These are phyloP conservation scores for Calliphora vomitoria DNA, from an alignment of 2,888 invertebrate species.

Conservation along the genomic window DNA sequence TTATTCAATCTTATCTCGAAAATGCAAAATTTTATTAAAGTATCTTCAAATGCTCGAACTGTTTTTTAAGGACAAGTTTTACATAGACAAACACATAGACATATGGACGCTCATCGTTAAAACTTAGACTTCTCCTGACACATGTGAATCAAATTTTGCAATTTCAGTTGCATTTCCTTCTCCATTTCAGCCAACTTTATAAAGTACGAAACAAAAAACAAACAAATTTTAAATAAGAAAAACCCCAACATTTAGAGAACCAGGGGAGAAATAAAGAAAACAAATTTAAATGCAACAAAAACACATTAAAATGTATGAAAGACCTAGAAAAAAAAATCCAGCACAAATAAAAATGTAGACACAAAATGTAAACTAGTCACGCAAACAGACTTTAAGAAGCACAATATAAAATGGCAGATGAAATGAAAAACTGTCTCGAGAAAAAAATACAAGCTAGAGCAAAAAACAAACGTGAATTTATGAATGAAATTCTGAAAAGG, in stretches of 20 bases:
- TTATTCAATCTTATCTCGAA: too few relatives aligned
- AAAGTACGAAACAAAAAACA: constrained; percentile 34
- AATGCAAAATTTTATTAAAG: too few relatives aligned
- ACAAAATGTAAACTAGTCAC: constrained; percentile 64
- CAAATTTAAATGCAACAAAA: constrained; percentile 44
- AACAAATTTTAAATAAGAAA: constrained; percentile 18
- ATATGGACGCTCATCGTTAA: too few relatives aligned
- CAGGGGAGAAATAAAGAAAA: constrained; percentile 13
- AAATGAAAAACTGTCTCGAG: constrained; percentile 25
- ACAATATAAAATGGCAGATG: constrained; percentile 8
- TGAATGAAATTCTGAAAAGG: constrained; percentile 47
- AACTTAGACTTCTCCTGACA: too few relatives aligned
- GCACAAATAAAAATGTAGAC: constrained; percentile 36
- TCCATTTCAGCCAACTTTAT: constrained; percentile 22
- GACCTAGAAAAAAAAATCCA: constrained; percentile 19
- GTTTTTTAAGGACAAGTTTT: too few relatives aligned
- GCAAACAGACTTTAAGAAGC: constrained; percentile 44
- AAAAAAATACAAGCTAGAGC: neutral
- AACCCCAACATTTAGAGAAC: constrained; percentile 35
- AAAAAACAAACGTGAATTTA: constrained; percentile 37
- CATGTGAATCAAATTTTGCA: neutral
- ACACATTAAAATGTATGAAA: constrained; percentile 40
- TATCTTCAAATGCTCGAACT: too few relatives aligned
- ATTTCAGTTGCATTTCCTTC: neutral
- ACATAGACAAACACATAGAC: too few relatives aligned